These are phyloP conservation scores for Diadumene lineata DNA, from an alignment of 92 coral and sea anemone genomes.

Conservation along the genomic window DNA sequence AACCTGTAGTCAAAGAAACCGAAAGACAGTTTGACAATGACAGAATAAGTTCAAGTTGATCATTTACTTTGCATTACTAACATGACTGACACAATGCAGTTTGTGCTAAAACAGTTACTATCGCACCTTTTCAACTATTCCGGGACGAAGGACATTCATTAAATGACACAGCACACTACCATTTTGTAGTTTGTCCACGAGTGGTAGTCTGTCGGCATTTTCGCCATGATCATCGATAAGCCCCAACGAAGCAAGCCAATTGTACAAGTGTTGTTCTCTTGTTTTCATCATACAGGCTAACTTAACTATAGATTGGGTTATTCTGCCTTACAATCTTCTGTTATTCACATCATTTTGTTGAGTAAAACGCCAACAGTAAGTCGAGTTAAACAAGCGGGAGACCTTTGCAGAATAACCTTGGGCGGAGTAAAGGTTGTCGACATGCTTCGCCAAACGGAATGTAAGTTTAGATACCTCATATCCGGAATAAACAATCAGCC, in stretches of 20 bases:
- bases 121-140: slow-evolving; percentile 70
- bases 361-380: neutral
- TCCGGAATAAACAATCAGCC: slow-evolving; percentile 14
- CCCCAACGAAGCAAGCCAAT: slow-evolving; percentile 70
- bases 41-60: slow-evolving; percentile 19
- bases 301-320: neutral
- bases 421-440: slow-evolving; percentile 16
- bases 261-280: slow-evolving; percentile 24
- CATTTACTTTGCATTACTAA: slow-evolving; percentile 60
- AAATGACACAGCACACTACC: slow-evolving; percentile 70
- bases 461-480: slow-evolving; percentile 29
- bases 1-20: slow-evolving; percentile 55
- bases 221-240: slow-evolving; percentile 43
- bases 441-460: slow-evolving; percentile 31
- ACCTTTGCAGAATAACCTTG: neutral
- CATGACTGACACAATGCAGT: slow-evolving; percentile 27
- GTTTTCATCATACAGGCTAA: slow-evolving; percentile 22
- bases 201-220: slow-evolving; percentile 41
- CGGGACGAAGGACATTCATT: slow-evolving; percentile 69
- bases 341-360: slow-evolving; percentile 5
- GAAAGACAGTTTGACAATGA: slow-evolving; percentile 44
- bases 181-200: slow-evolving; percentile 55
- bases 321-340: neutral
- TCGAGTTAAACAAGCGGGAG: slow-evolving; percentile 6
- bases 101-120: slow-evolving; percentile 28